A percentile compares a stretch with the other conserved stretches of the same genome.
Conservation (phyloP, 2,888 invertebrate species). For the Sarcophaga carnaria region DNA sequence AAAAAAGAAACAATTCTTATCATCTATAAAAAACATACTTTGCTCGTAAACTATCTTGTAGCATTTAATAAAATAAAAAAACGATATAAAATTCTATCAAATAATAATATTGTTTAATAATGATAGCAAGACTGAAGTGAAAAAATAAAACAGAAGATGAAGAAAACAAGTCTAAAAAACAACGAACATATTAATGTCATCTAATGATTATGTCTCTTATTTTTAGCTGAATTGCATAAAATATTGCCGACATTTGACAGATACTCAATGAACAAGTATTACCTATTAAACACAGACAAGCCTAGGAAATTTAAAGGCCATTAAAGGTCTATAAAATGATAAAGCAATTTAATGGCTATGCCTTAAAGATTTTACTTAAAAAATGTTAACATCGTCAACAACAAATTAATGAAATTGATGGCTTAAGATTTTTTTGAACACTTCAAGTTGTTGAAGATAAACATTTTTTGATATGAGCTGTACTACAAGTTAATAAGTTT, state of each 20-base stretch:
- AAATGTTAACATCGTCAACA: not conserved
- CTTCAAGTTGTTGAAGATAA: too few species aligned
- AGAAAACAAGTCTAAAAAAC: not conserved
- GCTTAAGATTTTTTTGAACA: not conserved
- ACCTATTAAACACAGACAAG: constrained; percentile 51
- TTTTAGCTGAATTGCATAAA: constrained; percentile 52
- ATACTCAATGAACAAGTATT: constrained; percentile 38
- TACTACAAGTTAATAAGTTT: too few species aligned
- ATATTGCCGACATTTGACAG: constrained; percentile 22
- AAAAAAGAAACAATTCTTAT: constrained; percentile 27
- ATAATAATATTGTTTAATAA: constrained; percentile 30
- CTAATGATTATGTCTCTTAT: constrained; percentile 37
- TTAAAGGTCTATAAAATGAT: constrained; percentile 11
- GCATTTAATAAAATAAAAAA: constrained; percentile 49
- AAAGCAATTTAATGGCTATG: constrained; percentile 6
- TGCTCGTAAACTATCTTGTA: constrained; percentile 47
- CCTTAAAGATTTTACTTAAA: not conserved
- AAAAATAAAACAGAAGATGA: not conserved
- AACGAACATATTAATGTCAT: constrained; percentile 8
- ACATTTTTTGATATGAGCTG: too few species aligned
- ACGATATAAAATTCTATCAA: constrained; percentile 52
- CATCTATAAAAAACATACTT: constrained; percentile 58
- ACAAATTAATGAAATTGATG: not conserved
- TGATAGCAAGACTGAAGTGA: constrained; percentile 23
- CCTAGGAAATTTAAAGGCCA: not conserved